phyloP scores from a whole-genome alignment of 2,888 invertebrate species.

The Gonocerus acuteangulatus region DNA sequence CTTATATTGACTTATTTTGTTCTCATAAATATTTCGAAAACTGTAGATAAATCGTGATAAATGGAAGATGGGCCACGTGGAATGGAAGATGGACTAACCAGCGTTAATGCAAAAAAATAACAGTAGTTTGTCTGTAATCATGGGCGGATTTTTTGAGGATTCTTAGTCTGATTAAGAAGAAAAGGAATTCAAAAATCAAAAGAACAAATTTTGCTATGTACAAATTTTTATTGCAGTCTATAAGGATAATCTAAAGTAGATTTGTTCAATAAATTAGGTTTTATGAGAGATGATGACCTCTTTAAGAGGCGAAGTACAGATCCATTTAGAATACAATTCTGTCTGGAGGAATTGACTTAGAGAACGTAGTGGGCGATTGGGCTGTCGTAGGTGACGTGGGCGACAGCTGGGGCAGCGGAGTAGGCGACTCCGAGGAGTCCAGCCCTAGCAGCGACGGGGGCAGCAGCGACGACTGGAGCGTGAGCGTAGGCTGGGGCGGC shows the following conservation, averaged over 20 bases:
- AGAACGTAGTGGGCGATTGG: constrained; percentile 37
- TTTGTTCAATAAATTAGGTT: background rate
- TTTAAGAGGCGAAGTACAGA: background rate
- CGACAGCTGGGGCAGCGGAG: constrained; percentile 31
- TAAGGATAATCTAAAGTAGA: constrained; percentile 6
- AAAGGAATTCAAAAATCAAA: too few species aligned
- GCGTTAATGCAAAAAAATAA: too few species aligned
- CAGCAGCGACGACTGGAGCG: constrained; percentile 36
- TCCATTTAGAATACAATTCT: background rate
- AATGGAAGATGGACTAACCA: too few species aligned
- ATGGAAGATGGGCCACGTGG: too few species aligned
- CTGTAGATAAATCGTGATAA: too few species aligned
- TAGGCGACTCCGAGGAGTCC: constrained; percentile 38
- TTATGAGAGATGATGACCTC: background rate
- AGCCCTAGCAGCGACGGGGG: constrained; percentile 37
- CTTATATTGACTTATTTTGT: too few species aligned
- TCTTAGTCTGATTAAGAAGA: too few species aligned
- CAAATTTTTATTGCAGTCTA: constrained; percentile 18
- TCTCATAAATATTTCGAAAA: too few species aligned
- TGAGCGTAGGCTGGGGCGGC: constrained; percentile 41
- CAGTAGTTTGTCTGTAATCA: too few species aligned
- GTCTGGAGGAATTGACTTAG: constrained; percentile 34
- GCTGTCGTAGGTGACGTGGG: constrained; percentile 38
- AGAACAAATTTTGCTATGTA: too few species aligned
- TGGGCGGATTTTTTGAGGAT: too few species aligned